Evolutionary conservation across 2,888 invertebrate genomes (phyloP).

Genomic region (Drosophila mimetica): DNA sequence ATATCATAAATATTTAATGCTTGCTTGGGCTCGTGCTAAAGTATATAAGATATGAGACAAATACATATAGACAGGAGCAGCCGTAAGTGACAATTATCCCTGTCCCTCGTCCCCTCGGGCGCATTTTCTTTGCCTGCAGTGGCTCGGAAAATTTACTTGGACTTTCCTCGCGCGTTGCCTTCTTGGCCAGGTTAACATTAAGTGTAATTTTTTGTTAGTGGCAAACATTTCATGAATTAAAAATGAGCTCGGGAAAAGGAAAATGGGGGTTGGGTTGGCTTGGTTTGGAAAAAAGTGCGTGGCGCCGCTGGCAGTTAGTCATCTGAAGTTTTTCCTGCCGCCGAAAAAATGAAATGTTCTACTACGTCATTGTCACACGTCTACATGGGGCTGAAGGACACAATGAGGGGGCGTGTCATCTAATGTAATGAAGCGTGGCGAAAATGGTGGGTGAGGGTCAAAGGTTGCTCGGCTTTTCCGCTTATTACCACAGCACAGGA

Average conservation of each 20-base stretch:
- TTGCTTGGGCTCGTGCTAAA: constrained; percentile 7
- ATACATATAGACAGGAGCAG: constrained; percentile 22
- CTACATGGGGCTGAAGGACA: constrained; percentile 40
- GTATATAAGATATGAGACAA: constrained; percentile 33
- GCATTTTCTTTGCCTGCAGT: constrained; percentile 7
- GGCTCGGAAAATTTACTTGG: constrained; percentile 44
- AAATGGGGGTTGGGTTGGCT: neutral
- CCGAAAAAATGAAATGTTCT: constrained; percentile 65
- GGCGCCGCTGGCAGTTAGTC: constrained; percentile 74
- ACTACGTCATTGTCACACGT: constrained; percentile 75
- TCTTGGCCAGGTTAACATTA: constrained; percentile 61
- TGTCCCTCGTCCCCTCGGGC: constrained; percentile 7
- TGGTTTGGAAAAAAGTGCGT: constrained; percentile 59
- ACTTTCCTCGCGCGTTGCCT: constrained; percentile 9
- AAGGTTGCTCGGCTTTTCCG: constrained; percentile 24
- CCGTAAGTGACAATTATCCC: constrained; percentile 75
- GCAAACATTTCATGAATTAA: constrained; percentile 78
- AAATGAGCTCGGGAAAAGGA: constrained; percentile 55
- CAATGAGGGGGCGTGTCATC: constrained; percentile 68
- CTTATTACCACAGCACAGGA: constrained; percentile 30
- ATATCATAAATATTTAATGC: constrained; percentile 64
- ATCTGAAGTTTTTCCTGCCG: constrained; percentile 51
- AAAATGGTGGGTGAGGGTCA: constrained; percentile 7
- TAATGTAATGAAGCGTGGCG: constrained; percentile 71
- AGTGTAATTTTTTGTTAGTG: constrained; percentile 76